A percentile compares a stretch with the other conserved stretches of the same genome.
Evolutionary conservation across 2,888 invertebrate species (phyloP).

Genomic region (Lasioglossum calceatum): DNA sequence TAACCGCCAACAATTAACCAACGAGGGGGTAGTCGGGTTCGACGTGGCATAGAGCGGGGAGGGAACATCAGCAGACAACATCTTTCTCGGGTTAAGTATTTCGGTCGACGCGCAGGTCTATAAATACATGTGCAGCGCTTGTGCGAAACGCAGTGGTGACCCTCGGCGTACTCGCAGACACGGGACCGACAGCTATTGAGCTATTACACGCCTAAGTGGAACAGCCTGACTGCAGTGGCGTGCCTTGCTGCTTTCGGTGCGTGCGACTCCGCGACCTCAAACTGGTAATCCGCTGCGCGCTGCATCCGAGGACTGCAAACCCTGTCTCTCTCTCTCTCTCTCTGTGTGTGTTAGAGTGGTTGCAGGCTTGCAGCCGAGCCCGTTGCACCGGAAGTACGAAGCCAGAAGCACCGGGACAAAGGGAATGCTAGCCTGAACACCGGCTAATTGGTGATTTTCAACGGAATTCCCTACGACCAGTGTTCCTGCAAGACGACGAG

Average conservation of each 20-base stretch:
- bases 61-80: neutral
- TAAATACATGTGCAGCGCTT: constrained; percentile 46
- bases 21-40: neutral
- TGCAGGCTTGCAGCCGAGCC: neutral
- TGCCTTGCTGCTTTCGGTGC: constrained; percentile 68
- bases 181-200: constrained; percentile 78
- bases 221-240: constrained; percentile 75
- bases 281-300: constrained; percentile 68
- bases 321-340: neutral
- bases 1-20: constrained; percentile 22
- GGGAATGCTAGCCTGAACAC: constrained; percentile 55
- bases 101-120: constrained; percentile 33
- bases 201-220: constrained; percentile 83
- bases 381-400: constrained; percentile 31
- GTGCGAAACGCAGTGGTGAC: constrained; percentile 49
- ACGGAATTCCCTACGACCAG: neutral
- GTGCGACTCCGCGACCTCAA: constrained; percentile 69
- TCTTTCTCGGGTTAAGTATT: constrained; percentile 38
- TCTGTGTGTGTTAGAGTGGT: constrained; percentile 14
- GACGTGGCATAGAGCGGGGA: neutral
- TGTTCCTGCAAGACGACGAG: neutral
- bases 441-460: constrained; percentile 53
- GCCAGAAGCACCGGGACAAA: constrained; percentile 36
- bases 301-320: constrained; percentile 52
- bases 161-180: constrained; percentile 67